Conservation (phyloP, 2,113 vertebrate genomes). For the Eulemur rufifrons region DNA sequence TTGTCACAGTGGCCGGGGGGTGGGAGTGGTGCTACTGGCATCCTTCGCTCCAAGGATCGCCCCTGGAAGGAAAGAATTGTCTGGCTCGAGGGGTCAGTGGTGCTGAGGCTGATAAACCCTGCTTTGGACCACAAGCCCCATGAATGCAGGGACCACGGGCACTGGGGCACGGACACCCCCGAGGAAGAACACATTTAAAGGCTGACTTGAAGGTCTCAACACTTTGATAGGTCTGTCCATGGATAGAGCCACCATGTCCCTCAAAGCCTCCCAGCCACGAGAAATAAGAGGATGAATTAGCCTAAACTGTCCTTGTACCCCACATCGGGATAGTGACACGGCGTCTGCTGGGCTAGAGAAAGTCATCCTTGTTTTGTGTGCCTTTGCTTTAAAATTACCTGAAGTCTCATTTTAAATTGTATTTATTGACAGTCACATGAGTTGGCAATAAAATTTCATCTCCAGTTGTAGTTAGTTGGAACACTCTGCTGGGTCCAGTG, state of each 20-base stretch:
- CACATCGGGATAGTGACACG: accelerated
- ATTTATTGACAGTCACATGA: not conserved
- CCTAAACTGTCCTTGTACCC: not conserved
- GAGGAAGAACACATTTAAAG: accelerated
- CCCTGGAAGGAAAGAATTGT: not conserved
- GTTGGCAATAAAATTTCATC: not conserved
- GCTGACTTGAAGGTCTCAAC: not conserved
- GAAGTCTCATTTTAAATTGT: not conserved
- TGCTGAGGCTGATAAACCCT: accelerated
- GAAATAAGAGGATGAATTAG: not conserved
- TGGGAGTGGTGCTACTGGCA: not conserved
- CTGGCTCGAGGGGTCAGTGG: not conserved
- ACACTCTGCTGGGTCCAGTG: not conserved
- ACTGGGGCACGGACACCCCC: no score
- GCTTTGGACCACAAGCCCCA: not conserved
- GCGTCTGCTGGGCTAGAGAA: not conserved
- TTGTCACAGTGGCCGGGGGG: no score
- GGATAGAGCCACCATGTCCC: accelerated
- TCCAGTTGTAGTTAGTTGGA: not conserved
- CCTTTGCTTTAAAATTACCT: not conserved
- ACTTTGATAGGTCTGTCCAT: not conserved
- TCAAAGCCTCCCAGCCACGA: not conserved
- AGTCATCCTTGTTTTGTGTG: not conserved
- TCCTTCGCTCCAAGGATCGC: no score
- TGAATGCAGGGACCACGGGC: not conserved